These are phyloP conservation scores for Schizopygopsis pylzovi DNA, from an alignment of 2,797 vertebrate species.

Conservation along the genomic window DNA sequence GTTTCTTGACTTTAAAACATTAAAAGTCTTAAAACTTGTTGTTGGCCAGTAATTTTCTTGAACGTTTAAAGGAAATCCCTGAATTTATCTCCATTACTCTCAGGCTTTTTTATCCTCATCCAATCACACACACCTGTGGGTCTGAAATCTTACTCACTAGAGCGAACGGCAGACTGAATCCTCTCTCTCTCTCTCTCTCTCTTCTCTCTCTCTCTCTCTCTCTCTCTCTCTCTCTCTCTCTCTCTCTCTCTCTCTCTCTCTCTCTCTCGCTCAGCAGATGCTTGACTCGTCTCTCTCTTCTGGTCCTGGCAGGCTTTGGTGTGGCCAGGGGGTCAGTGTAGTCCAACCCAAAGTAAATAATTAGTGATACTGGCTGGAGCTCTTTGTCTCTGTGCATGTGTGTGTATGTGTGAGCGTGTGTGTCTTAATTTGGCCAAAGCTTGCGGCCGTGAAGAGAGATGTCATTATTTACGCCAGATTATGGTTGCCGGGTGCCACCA, in stretches of 20 bases:
- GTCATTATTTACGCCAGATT: constrained; percentile 69
- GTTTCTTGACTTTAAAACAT: neutral
- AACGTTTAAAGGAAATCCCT: neutral
- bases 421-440: constrained; percentile 63
- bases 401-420: constrained; percentile 50
- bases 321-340: constrained; percentile 57
- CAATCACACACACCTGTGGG: constrained; percentile 38
- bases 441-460: constrained; percentile 64
- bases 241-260: constrained; percentile 23
- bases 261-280: constrained; percentile 52
- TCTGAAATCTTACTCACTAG: neutral
- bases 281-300: constrained; percentile 54
- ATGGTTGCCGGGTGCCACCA: constrained; percentile 63
- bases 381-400: constrained; percentile 52
- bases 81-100: constrained; percentile 12
- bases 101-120: neutral
- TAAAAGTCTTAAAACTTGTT: neutral
- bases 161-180: neutral
- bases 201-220: neutral
- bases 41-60: neutral
- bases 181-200: constrained; percentile 39
- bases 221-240: constrained; percentile 2
- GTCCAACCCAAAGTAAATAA: constrained; percentile 63
- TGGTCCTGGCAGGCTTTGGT: constrained; percentile 56
- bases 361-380: constrained; percentile 61